These are phyloP conservation scores for Nymphicus hollandicus DNA, from an alignment of 2,113 vertebrate species.

Conservation along the genomic window DNA sequence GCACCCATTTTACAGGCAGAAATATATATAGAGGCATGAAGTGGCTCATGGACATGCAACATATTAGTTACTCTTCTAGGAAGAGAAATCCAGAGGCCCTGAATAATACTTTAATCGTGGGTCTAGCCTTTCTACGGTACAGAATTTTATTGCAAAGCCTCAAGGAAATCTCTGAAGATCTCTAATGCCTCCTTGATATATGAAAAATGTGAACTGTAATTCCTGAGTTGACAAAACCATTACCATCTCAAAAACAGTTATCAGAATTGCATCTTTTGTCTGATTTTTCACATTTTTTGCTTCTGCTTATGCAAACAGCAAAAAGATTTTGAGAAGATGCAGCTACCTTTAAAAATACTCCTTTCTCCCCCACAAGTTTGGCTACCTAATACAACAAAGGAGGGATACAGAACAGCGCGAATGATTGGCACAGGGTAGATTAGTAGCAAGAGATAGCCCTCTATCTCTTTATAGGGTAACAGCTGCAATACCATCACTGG, in stretches of 20 bases:
- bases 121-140: not conserved
- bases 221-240: not conserved
- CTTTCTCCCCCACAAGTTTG: not conserved
- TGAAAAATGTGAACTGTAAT: not conserved
- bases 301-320: not conserved
- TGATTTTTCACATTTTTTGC: not conserved
- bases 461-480: conserved; percentile 40
- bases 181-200: not conserved
- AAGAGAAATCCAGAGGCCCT: not conserved
- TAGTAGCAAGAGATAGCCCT: not conserved
- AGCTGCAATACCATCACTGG: conserved; percentile 24
- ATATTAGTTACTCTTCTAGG: not conserved
- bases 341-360: not conserved
- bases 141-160: not conserved
- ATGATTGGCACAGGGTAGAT: not conserved
- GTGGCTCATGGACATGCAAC: not conserved
- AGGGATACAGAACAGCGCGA: not conserved
- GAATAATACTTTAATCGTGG: not conserved
- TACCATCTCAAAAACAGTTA: not conserved
- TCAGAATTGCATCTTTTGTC: not conserved
- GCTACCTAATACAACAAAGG: not conserved
- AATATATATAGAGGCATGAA: not conserved
- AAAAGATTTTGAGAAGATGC: not conserved
- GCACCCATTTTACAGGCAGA: not conserved
- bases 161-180: not conserved